These are phyloP conservation scores for Agrotis segetum DNA, from an alignment of 2,888 invertebrate genomes.

Conservation along the genomic window DNA sequence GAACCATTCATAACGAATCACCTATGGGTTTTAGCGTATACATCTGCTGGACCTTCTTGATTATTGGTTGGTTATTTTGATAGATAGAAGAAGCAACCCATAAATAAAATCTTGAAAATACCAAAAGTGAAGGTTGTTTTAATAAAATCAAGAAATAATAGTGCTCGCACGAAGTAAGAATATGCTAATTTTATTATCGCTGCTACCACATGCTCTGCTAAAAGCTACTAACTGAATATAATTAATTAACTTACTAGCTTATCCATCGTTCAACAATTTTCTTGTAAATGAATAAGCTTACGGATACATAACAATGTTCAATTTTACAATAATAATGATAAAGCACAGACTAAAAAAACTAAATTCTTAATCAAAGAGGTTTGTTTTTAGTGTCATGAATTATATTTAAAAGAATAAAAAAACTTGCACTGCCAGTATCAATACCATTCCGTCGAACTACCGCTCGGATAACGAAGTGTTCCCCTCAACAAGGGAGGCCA, in stretches of 20 bases:
- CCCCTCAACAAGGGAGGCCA: constrained; percentile 84
- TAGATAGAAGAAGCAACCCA: not conserved
- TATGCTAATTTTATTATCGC: constrained; percentile 26
- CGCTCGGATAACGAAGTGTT: constrained; percentile 81
- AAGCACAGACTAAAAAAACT: not conserved
- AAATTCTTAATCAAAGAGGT: no score
- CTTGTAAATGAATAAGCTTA: not conserved
- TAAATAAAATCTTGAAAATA: not conserved
- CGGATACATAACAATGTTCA: not conserved
- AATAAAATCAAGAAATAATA: not conserved
- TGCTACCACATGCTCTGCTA: not conserved
- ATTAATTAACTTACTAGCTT: constrained; percentile 6
- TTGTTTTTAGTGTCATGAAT: not conserved
- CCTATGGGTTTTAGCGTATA: constrained; percentile 72
- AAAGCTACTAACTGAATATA: not conserved
- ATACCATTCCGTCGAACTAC: constrained; percentile 63
- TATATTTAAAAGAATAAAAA: not conserved
- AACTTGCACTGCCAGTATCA: constrained; percentile 67
- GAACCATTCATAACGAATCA: constrained; percentile 89
- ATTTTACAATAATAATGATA: not conserved
- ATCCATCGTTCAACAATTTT: constrained; percentile 16
- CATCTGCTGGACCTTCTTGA: constrained; percentile 68
- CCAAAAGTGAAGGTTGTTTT: not conserved
- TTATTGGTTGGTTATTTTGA: constrained; percentile 58
- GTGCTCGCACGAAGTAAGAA: not conserved